phyloP scores from a whole-genome alignment of 2,888 invertebrate species.

The Neuroscelio doddi region DNA sequence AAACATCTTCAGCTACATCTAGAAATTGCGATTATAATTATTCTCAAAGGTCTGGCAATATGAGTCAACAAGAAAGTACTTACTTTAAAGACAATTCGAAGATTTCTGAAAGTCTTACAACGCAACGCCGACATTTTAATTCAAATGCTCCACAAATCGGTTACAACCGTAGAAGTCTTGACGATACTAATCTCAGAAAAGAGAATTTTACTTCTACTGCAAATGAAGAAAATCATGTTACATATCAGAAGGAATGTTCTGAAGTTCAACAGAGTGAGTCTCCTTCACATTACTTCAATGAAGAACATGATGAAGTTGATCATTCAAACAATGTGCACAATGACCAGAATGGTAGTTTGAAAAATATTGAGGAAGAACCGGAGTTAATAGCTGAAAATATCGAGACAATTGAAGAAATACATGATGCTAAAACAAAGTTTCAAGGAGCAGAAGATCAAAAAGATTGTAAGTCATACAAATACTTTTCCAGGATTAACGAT shows the following conservation, averaged over 20 bases:
- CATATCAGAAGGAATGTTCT: not conserved
- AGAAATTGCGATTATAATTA: not conserved
- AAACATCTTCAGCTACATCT: not conserved
- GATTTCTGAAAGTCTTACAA: not conserved
- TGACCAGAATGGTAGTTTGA: not conserved
- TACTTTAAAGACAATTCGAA: not conserved
- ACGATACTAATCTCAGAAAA: slow-evolving; percentile 54
- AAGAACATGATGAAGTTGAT: slow-evolving; percentile 3
- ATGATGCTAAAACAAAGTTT: no score
- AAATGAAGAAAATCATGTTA: not conserved
- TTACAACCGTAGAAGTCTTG: slow-evolving; percentile 54
- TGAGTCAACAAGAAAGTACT: not conserved
- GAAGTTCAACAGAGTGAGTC: slow-evolving; percentile 2
- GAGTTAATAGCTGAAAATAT: not conserved
- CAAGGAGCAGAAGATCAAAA: slow-evolving; percentile 4
- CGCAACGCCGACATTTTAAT: slow-evolving; percentile 1
- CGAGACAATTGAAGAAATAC: not conserved
- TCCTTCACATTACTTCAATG: not conserved
- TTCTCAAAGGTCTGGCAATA: not conserved
- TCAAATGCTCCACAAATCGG: slow-evolving; percentile 47
- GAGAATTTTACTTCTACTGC: slow-evolving; percentile 6
- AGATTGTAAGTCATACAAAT: slow-evolving; percentile 24
- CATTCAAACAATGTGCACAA: not conserved
- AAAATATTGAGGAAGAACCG: not conserved
- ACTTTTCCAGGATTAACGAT: slow-evolving; percentile 42